Evolutionary conservation across 1,140 invertebrate species (phyloP), one percentile per base, ranked within the genome.

Genomic region (Drosophila serrata): DNA sequence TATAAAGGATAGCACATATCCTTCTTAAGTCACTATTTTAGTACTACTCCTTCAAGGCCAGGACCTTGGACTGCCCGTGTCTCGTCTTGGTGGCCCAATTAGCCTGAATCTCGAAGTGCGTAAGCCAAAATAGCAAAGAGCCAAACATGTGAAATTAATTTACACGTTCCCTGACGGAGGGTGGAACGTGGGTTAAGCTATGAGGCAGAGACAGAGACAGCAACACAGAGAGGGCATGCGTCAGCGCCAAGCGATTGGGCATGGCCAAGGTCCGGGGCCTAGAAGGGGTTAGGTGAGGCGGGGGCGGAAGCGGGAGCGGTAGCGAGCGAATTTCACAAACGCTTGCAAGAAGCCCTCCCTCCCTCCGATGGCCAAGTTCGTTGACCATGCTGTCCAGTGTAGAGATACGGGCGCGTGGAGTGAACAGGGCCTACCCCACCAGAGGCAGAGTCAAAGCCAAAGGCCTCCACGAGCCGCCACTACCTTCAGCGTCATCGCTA

Each of bases 81-180:
- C 42, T 7, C 6, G 9, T 17, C 40, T 6, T 12, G 40, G 17
- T 43, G 42, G 42, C 39, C 37, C 15, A 15, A 39, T n/a, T 35
- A 40, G n/a, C 43, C 43, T 4, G 6, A 3, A 49, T 19, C 0
- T 24, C 11, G 17, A 72, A 55, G 49, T 29, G 11, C 13, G 69
- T 31, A 42, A 39, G 7, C 22, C 70, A 60, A 39, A 40, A 40
- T 48, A 55, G 12, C 40, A 37, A 53, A 69, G 49, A 43, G 39
- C 45, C 39, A 15, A 86, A 81, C 84, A 90, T 88, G 84, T 90
- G 81, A 88, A 90, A 88, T 90, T 81, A 90, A 85, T 88, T 90
- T 90, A 79, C 85, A 90, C 77, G 78, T 90, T 90, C n/a, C 55
- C 24, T 13, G 33, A 60, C 39, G 57, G 57, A 59, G 27, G 51